phyloP scores from a whole-genome alignment of 2,113 vertebrate genomes.

The Toxotes jaculatrix region DNA sequence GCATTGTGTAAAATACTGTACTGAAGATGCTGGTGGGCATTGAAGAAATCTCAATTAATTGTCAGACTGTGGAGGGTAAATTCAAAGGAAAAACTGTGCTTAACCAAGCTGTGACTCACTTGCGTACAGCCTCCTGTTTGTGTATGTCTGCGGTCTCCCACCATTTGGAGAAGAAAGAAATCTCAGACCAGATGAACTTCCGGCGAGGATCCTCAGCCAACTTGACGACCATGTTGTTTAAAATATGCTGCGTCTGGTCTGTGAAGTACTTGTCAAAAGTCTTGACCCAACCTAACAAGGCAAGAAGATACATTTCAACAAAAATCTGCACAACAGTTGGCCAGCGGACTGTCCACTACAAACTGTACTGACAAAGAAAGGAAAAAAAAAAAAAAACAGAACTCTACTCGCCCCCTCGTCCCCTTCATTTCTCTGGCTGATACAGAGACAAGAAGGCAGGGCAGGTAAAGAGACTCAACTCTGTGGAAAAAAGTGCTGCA shows the following conservation, averaged over 20 bases:
- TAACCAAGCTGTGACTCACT: conserved; percentile 81
- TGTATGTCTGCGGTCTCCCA: conserved; percentile 93
- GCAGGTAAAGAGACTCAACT: neutral
- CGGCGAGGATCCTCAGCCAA: conserved; percentile 93
- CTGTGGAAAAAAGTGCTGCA: conserved; percentile 21
- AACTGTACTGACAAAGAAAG: conserved; percentile 2
- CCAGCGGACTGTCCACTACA: neutral
- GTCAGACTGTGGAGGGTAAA: neutral
- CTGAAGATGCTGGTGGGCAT: neutral
- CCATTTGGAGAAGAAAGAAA: conserved; percentile 97
- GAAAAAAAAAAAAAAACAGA: neutral
- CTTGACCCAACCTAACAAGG: conserved; percentile 93
- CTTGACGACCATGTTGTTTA: conserved; percentile 97
- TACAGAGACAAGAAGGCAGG: conserved; percentile 11
- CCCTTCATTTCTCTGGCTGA: neutral
- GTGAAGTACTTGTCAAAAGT: conserved; percentile 99
- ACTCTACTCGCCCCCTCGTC: neutral
- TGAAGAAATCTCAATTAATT: conserved; percentile 3
- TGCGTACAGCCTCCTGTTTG: conserved; percentile 91
- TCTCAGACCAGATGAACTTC: conserved; percentile 98
- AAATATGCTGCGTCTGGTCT: conserved; percentile 97
- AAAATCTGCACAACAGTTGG: conserved; percentile 16
- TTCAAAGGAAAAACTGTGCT: neutral
- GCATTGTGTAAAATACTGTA: conserved; percentile 15
- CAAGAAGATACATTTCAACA: conserved; percentile 8